A percentile compares a stretch with the other conserved stretches of the same genome.
These are phyloP conservation scores for Oncorhynchus gorbuscha DNA, from an alignment of 2,113 vertebrate genomes.

Conservation along the genomic window DNA sequence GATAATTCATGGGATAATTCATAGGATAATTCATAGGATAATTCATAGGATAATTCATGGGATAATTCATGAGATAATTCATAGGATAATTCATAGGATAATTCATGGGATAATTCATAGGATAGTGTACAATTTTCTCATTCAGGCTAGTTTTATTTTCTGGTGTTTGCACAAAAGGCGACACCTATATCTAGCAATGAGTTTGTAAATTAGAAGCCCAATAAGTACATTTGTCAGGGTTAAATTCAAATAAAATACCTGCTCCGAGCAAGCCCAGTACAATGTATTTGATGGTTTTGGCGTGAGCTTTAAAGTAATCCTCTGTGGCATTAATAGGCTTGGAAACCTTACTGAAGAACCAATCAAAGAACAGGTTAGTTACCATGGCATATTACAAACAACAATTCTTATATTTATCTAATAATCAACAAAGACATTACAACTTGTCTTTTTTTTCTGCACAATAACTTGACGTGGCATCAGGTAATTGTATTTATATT, in stretches of 20 bases:
- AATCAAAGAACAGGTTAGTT: constrained; percentile 39
- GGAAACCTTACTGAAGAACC: constrained; percentile 58
- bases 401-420: not conserved
- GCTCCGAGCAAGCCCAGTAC: constrained; percentile 63
- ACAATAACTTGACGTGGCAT: not conserved
- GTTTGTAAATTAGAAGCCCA: not conserved
- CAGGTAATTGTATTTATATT: not conserved
- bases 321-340: constrained; percentile 61
- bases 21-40: not conserved
- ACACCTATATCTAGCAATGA: not conserved
- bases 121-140: not conserved
- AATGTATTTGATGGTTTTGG: constrained; percentile 62
- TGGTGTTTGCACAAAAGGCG: not conserved
- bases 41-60: not conserved
- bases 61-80: not conserved
- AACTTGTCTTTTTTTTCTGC: not conserved
- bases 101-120: not conserved
- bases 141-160: not conserved
- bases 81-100: not conserved
- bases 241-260: constrained; percentile 45
- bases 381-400: not conserved
- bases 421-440: constrained; percentile 3
- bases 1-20: not conserved
- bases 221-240: not conserved
- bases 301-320: constrained; percentile 65